Percentiles rank a stretch among this genome's conserved stretches.
These are phyloP conservation scores for Periphyllus acericola DNA, from an alignment of 2,888 invertebrate species.

Conservation along the genomic window DNA sequence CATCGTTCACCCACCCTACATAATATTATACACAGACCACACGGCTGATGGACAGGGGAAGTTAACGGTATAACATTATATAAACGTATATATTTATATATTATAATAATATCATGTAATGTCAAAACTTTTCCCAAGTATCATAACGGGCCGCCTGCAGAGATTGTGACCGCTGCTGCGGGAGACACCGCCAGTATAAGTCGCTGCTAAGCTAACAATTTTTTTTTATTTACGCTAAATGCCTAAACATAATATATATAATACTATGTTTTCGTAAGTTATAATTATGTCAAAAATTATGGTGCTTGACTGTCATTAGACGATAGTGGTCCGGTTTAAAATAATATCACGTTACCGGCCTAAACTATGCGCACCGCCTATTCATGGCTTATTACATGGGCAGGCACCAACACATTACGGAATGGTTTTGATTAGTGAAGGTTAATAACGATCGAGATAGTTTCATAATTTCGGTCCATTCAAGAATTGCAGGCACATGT, in stretches of 20 bases:
- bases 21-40: too few relatives aligned
- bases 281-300: conserved; percentile 18
- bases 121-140: too few relatives aligned
- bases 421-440: background rate
- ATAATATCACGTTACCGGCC: too few relatives aligned
- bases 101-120: too few relatives aligned
- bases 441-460: background rate
- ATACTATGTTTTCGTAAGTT: background rate
- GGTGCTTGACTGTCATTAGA: background rate
- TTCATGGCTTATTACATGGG: too few relatives aligned
- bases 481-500: background rate
- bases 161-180: too few relatives aligned
- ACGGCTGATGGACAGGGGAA: too few relatives aligned
- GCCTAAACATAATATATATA: too few relatives aligned
- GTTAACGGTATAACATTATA: too few relatives aligned
- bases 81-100: too few relatives aligned
- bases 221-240: background rate
- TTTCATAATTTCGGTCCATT: background rate
- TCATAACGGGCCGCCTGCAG: too few relatives aligned
- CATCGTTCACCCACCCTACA: background rate
- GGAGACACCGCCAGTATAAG: background rate
- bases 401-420: background rate
- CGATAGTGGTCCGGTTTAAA: too few relatives aligned
- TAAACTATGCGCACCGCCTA: background rate
- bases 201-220: background rate